Evolutionary conservation across 2,113 vertebrate species (phyloP).

Genomic region (Hemichromis elongatus): DNA sequence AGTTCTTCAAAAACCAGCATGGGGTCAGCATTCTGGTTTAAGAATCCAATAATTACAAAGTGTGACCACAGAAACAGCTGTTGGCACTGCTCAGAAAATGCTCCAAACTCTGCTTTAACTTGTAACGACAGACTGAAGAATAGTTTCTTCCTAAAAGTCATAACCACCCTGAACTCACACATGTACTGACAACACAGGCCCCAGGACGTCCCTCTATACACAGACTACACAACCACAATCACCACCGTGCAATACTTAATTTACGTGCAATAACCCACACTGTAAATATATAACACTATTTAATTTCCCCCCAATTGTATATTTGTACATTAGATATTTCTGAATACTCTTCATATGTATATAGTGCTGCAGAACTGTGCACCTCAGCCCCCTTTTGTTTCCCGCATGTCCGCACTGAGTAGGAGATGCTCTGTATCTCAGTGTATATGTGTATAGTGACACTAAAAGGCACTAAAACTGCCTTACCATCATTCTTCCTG

Average conservation of each 20-base stretch:
- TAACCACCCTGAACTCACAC: not conserved
- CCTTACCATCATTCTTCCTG: slow-evolving; percentile 92
- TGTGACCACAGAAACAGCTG: not conserved
- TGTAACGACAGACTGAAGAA: not conserved
- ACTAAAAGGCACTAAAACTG: not conserved
- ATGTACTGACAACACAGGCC: not conserved
- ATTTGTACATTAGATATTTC: not conserved
- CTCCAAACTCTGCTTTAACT: not conserved
- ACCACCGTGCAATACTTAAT: too few relatives aligned
- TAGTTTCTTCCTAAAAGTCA: not conserved
- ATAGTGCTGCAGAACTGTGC: not conserved
- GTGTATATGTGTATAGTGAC: not conserved
- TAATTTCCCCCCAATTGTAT: not conserved
- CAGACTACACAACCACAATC: not conserved
- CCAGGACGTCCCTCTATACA: not conserved
- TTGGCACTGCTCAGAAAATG: not conserved
- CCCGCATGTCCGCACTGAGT: not conserved
- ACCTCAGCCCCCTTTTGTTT: not conserved
- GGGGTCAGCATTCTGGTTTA: not conserved
- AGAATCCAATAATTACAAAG: not conserved
- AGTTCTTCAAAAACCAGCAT: not conserved
- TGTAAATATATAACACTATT: not conserved
- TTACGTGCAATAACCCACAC: not conserved
- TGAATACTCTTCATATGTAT: not conserved
- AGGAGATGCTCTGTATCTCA: not conserved